Evolutionary conservation across 2,113 vertebrate species (phyloP).

Genomic region (Perognathus longimembris): DNA sequence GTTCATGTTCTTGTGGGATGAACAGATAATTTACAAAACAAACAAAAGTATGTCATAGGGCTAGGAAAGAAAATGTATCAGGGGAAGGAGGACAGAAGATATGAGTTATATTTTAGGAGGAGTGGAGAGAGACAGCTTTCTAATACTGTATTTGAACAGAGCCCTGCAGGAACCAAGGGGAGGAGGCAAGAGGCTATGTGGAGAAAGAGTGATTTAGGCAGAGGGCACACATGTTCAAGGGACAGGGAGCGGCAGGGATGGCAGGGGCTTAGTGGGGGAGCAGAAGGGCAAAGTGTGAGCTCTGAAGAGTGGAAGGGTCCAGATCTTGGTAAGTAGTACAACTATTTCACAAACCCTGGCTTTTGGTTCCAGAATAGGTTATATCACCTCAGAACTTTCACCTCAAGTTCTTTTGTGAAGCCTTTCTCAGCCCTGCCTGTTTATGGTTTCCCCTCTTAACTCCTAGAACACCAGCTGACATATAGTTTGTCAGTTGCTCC

Average conservation of each 20-base stretch:
- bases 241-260: background rate
- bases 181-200: background rate
- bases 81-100: background rate
- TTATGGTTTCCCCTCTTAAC: constrained; percentile 21
- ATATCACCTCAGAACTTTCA: constrained; percentile 5
- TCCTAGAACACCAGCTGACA: background rate
- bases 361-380: constrained; percentile 26
- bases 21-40: constrained; percentile 42
- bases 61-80: background rate
- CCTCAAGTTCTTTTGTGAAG: constrained; percentile 1
- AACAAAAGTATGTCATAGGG: background rate
- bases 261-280: background rate
- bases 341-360: background rate
- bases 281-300: background rate
- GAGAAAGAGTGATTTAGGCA: background rate
- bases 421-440: background rate
- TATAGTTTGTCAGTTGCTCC: background rate
- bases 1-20: background rate
- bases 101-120: background rate
- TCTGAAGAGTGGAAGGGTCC: background rate
- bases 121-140: background rate
- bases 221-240: background rate
- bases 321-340: background rate
- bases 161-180: background rate
- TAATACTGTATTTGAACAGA: background rate